A percentile compares a stretch with the other conserved stretches of the same genome.
phyloP scores from a whole-genome alignment of 2,113 vertebrate species.

The Oriolus oriolus region DNA sequence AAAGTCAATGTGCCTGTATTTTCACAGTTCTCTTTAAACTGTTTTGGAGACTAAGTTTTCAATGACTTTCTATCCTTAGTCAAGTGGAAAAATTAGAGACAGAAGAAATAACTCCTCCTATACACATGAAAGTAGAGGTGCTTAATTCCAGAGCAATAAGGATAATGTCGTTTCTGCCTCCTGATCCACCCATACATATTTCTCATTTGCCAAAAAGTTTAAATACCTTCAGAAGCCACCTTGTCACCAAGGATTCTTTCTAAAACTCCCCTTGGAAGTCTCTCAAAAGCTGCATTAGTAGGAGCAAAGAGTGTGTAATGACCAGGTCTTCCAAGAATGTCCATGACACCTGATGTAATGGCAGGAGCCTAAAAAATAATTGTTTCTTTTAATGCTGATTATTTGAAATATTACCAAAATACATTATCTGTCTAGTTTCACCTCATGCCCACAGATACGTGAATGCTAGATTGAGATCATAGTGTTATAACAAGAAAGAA shows the following conservation, averaged over 20 bases:
- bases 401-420: neutral
- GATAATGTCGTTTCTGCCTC: neutral
- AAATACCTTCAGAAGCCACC: constrained; percentile 84
- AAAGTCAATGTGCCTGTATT: neutral
- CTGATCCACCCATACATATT: neutral
- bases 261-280: constrained; percentile 79
- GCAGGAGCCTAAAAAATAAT: constrained; percentile 76
- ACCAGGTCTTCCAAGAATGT: constrained; percentile 82
- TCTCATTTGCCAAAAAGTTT: neutral
- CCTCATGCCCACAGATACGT: neutral
- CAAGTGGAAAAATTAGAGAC: neutral
- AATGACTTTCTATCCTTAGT: neutral
- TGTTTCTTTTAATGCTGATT: neutral
- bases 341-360: constrained; percentile 77
- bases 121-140: neutral
- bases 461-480: neutral
- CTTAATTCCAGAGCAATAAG: neutral
- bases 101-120: neutral
- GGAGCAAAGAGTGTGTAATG: constrained; percentile 95
- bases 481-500: neutral
- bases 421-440: neutral
- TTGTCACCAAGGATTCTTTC: constrained; percentile 87
- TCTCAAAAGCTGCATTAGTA: constrained; percentile 90
- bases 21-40: neutral
- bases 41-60: neutral